Evolutionary conservation across 2,113 vertebrate species (phyloP).

Genomic region (Colius striatus): DNA sequence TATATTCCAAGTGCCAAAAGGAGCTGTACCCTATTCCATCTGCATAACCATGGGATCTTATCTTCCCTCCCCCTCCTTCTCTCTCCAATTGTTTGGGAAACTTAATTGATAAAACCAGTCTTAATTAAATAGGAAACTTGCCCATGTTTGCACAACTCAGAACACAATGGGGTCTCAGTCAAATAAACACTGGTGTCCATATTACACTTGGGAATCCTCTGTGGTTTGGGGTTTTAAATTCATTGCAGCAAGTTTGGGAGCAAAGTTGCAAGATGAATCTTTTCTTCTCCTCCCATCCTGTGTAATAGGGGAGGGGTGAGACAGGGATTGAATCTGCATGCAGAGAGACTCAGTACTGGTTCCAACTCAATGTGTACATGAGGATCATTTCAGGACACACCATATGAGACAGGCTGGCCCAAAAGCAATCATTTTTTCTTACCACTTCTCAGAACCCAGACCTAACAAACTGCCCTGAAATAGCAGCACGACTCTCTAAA

Average conservation of each 20-base stretch:
- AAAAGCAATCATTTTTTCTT: slow-evolving; percentile 47
- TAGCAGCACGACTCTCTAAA: slow-evolving; percentile 33
- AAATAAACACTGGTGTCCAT: slow-evolving; percentile 55
- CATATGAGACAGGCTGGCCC: background rate
- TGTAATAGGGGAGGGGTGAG: background rate
- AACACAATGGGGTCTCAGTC: slow-evolving; percentile 37
- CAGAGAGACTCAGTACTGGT: background rate
- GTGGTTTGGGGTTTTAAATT: slow-evolving; percentile 55
- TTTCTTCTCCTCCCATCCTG: slow-evolving; percentile 10
- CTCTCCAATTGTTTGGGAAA: slow-evolving; percentile 9
- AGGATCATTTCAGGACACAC: slow-evolving; percentile 54
- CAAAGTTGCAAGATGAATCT: slow-evolving; percentile 2
- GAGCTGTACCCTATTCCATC: background rate
- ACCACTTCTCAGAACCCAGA: slow-evolving; percentile 45
- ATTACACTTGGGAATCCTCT: slow-evolving; percentile 31
- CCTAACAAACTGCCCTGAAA: slow-evolving; percentile 42
- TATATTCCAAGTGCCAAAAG: background rate
- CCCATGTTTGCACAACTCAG: slow-evolving; percentile 29
- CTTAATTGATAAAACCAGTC: background rate
- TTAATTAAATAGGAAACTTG: slow-evolving; percentile 43
- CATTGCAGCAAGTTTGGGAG: background rate
- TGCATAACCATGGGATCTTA: background rate
- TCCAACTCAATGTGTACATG: slow-evolving; percentile 12
- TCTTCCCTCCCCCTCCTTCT: background rate
- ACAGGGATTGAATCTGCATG: background rate